Percentiles rank a stretch among this genome's conserved stretches.
These are phyloP conservation scores for Myopa tessellatipennis DNA, from an alignment of 2,888 invertebrate genomes.

Conservation along the genomic window DNA sequence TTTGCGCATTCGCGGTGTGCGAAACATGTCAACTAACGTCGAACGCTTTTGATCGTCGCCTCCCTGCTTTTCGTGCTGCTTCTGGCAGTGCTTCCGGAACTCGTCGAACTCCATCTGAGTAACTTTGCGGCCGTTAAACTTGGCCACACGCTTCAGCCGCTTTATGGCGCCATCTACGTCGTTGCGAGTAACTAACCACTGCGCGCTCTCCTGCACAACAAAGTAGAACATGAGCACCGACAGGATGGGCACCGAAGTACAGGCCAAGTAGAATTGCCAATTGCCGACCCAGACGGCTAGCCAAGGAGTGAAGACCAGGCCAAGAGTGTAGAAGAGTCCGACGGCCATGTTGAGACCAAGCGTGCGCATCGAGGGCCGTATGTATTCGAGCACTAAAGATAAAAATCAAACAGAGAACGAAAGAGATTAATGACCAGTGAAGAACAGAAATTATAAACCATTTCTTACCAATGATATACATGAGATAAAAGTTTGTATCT, in stretches of 20 bases:
- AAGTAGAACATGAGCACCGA: conserved; percentile 70
- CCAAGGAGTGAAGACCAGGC: conserved; percentile 71
- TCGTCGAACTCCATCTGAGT: conserved; percentile 66
- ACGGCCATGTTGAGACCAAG: conserved; percentile 72
- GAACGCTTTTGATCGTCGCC: conserved; percentile 62
- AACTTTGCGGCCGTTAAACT: conserved; percentile 69
- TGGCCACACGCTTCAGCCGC: conserved; percentile 71
- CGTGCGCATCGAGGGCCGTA: conserved; percentile 72
- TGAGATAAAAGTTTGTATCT: conserved; percentile 73
- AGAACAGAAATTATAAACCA: too few relatives aligned
- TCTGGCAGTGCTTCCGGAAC: conserved; percentile 66
- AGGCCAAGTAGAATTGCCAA: conserved; percentile 71
- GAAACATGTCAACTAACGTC: conserved; percentile 69
- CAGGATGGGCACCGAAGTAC: conserved; percentile 70
- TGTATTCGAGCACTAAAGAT: conserved; percentile 72
- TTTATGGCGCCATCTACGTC: conserved; percentile 70
- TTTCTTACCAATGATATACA: conserved; percentile 73
- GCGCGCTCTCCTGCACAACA: conserved; percentile 73
- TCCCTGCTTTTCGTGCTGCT: conserved; percentile 61
- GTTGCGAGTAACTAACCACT: conserved; percentile 73
- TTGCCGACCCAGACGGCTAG: conserved; percentile 68
- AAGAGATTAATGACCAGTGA: background rate
- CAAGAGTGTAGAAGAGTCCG: conserved; percentile 72
- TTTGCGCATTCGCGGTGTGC: conserved; percentile 71
- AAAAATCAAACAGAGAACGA: background rate